phyloP scores from a whole-genome alignment of 2,888 invertebrate genomes.

The Drosophila lacicola region DNA sequence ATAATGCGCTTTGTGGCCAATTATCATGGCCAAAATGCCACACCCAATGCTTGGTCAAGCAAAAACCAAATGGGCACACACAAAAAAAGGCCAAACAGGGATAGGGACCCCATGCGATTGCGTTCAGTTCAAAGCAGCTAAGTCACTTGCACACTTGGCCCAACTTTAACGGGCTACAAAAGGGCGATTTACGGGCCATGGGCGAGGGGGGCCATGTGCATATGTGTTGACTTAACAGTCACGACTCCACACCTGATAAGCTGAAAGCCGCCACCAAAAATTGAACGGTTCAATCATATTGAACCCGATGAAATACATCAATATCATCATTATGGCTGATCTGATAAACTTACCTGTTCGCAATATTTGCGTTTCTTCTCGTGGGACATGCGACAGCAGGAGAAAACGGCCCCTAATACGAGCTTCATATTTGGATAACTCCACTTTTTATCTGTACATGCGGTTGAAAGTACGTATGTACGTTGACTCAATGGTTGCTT shows the following conservation, averaged over 20 bases:
- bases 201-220: background rate
- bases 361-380: too few species aligned
- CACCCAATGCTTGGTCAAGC: constrained; percentile 27
- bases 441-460: too few species aligned
- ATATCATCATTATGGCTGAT: too few species aligned
- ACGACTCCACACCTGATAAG: background rate
- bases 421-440: too few species aligned
- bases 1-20: constrained; percentile 31
- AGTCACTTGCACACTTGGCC: background rate
- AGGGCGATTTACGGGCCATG: background rate
- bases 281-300: background rate
- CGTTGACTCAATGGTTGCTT: too few species aligned
- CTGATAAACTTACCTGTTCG: too few species aligned
- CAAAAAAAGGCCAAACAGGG: constrained; percentile 2
- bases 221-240: background rate
- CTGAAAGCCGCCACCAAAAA: background rate
- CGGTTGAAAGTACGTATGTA: too few species aligned
- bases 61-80: constrained; percentile 21
- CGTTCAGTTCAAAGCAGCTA: background rate
- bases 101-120: constrained; percentile 2
- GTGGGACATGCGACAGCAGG: too few species aligned
- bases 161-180: background rate
- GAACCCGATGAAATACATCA: too few species aligned
- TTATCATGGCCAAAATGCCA: constrained; percentile 7
- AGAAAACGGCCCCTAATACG: too few species aligned